Evolutionary conservation across 2,797 vertebrate species (phyloP).

Genomic region (Synanceia verrucosa): DNA sequence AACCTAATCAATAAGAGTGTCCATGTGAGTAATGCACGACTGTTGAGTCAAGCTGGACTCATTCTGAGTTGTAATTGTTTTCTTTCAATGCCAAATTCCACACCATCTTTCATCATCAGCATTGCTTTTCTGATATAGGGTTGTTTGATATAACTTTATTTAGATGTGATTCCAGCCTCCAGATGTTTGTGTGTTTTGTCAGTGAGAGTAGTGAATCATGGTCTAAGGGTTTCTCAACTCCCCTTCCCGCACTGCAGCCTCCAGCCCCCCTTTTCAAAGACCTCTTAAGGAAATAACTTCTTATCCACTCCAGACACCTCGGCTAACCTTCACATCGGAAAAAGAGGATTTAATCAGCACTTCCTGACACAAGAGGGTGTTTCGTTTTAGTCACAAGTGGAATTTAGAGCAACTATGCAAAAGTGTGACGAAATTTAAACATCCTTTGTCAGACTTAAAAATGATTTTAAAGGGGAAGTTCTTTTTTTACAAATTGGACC

Average conservation of each 20-base stretch:
- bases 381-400: slow-evolving; percentile 10
- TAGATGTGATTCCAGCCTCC: slow-evolving; percentile 19
- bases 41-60: slow-evolving; percentile 16
- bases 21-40: not conserved
- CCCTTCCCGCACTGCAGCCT: not conserved
- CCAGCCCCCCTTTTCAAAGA: not conserved
- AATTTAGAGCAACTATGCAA: not conserved
- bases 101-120: not conserved
- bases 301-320: not conserved
- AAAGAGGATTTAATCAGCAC: not conserved
- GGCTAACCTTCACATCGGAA: not conserved
- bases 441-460: slow-evolving; percentile 22
- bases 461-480: too few relatives aligned
- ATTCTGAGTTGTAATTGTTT: not conserved
- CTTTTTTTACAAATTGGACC: too few relatives aligned
- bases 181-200: slow-evolving; percentile 50
- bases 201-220: slow-evolving; percentile 45
- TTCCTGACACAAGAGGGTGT: slow-evolving; percentile 23
- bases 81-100: slow-evolving; percentile 6
- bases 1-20: slow-evolving; percentile 1
- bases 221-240: not conserved
- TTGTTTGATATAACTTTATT: slow-evolving; percentile 36
- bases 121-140: slow-evolving; percentile 25
- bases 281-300: not conserved
- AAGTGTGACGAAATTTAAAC: not conserved